These are phyloP conservation scores for Calliopsis andreniformis DNA, from an alignment of 1,140 invertebrate species.

Conservation along the genomic window DNA sequence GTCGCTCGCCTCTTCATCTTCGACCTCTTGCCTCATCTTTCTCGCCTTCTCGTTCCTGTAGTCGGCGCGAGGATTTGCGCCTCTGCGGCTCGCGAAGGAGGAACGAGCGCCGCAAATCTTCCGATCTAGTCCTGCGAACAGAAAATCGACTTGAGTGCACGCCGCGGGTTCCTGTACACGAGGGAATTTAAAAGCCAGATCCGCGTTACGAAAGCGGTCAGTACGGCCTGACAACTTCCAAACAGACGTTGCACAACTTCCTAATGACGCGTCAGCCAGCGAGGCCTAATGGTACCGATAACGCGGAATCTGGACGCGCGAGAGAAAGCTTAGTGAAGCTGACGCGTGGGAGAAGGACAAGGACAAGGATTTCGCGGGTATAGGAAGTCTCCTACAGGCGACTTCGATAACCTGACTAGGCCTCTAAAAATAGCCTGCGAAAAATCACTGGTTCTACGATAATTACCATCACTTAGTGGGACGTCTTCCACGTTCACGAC, in stretches of 20 bases:
- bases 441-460: conserved; percentile 76
- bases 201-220: not conserved
- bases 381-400: no score
- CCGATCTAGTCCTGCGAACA: conserved; percentile 23
- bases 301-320: not conserved
- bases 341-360: conserved; percentile 25
- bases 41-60: conserved; percentile 15
- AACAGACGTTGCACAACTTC: conserved; percentile 26
- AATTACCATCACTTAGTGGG: conserved; percentile 76
- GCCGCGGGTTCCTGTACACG: not conserved
- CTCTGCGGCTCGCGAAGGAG: conserved; percentile 66
- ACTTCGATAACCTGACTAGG: conserved; percentile 76
- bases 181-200: not conserved
- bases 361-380: conserved; percentile 13
- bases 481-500: conserved; percentile 47
- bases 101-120: no score
- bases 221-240: not conserved
- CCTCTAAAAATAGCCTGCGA: conserved; percentile 78
- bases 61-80: conserved; percentile 67
- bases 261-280: not conserved
- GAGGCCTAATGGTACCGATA: not conserved
- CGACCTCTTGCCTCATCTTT: conserved; percentile 44
- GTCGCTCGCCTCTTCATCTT: conserved; percentile 47
- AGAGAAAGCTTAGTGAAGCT: conserved; percentile 18
- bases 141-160: conserved; percentile 5